These are phyloP conservation scores for Microplitis mediator DNA, from an alignment of 1,140 invertebrate genomes.

Conservation along the genomic window DNA sequence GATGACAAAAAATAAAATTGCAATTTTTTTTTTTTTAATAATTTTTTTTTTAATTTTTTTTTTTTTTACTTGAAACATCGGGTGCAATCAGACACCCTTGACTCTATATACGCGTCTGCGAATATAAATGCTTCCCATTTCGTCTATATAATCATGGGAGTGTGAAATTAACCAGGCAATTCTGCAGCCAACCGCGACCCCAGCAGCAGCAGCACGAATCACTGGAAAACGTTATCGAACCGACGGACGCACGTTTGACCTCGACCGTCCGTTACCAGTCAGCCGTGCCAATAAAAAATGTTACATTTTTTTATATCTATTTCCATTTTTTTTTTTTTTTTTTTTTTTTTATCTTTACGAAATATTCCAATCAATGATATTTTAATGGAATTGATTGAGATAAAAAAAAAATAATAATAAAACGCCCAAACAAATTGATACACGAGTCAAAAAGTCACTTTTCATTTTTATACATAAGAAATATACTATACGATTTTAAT, in stretches of 20 bases:
- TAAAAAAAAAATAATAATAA: too few relatives aligned
- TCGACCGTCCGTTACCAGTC: background rate
- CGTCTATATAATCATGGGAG: slow-evolving; percentile 58
- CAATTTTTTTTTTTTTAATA: background rate
- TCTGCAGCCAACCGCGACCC: slow-evolving; percentile 50
- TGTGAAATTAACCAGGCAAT: slow-evolving; percentile 60
- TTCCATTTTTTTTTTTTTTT: too few relatives aligned
- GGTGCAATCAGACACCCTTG: slow-evolving; percentile 46
- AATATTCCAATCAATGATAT: too few relatives aligned
- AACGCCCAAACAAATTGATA: too few relatives aligned
- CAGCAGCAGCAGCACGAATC: slow-evolving; percentile 37
- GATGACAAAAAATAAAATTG: background rate
- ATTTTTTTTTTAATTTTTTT: background rate
- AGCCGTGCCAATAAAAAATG: background rate
- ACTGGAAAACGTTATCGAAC: slow-evolving; percentile 11
- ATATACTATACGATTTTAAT: too few relatives aligned
- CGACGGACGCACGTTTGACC: background rate
- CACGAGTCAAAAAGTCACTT: too few relatives aligned
- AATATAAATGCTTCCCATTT: slow-evolving; percentile 56
- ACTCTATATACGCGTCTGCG: slow-evolving; percentile 33
- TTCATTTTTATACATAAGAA: too few relatives aligned
- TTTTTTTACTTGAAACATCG: slow-evolving; percentile 41
- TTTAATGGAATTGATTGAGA: too few relatives aligned
- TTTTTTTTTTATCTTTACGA: too few relatives aligned
- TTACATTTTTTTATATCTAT: too few relatives aligned